Conservation (phyloP, 2,797 vertebrate genomes). For the Tamandua tetradactyla region DNA sequence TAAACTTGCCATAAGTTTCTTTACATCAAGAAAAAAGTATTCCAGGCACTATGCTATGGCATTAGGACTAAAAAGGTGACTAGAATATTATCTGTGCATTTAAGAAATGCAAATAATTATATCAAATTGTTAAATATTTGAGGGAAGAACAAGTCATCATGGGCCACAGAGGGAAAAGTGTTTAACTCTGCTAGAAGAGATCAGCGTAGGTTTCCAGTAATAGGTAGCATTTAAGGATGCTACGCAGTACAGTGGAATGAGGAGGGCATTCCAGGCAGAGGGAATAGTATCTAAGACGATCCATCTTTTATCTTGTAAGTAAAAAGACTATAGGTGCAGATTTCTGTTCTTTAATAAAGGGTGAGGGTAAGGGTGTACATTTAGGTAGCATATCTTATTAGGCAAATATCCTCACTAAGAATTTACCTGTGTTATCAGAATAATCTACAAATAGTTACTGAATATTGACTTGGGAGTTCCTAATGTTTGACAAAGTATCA, state of each 20-base stretch:
- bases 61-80: neutral
- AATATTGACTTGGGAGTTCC: too few species aligned
- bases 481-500: too few species aligned
- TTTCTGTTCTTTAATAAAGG: neutral
- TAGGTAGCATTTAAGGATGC: neutral
- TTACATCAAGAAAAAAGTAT: slow-evolving; percentile 44
- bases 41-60: neutral
- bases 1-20: neutral
- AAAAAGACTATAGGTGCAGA: neutral
- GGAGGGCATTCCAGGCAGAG: neutral
- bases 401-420: neutral
- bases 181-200: slow-evolving; percentile 6
- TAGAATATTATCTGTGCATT: slow-evolving; percentile 26
- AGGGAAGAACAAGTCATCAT: neutral
- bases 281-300: neutral
- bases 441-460: neutral
- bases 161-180: neutral
- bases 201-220: neutral
- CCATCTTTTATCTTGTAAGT: neutral
- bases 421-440: slow-evolving; percentile 20
- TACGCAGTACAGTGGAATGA: neutral
- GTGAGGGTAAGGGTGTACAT: neutral
- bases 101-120: neutral
- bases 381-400: neutral
- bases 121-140: slow-evolving; percentile 36